Evolutionary conservation across 2,797 vertebrate species (phyloP).

Genomic region (Poeciliopsis paucimaculata): DNA sequence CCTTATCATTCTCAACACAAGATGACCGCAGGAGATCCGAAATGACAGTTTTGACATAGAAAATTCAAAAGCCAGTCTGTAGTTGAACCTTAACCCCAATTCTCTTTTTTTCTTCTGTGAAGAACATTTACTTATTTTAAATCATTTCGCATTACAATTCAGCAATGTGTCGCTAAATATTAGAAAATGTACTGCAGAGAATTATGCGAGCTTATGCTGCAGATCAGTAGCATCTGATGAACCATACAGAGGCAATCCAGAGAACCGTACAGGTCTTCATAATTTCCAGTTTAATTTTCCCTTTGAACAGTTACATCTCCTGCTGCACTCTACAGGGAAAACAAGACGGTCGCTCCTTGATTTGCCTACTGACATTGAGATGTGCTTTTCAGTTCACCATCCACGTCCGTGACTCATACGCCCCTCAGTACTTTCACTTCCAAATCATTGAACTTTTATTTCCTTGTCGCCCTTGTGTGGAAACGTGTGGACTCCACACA

Average conservation of each 20-base stretch:
- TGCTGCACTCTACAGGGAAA: slow-evolving; percentile 51
- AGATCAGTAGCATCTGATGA: slow-evolving; percentile 47
- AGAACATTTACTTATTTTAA: slow-evolving; percentile 2
- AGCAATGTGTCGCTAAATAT: slow-evolving; percentile 23
- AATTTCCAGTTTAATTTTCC: slow-evolving; percentile 73
- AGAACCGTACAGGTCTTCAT: slow-evolving; percentile 36
- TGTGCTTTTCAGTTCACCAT: slow-evolving; percentile 69
- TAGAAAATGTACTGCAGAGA: slow-evolving; percentile 12
- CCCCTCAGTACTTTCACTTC: slow-evolving; percentile 63
- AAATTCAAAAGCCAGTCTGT: slow-evolving; percentile 43
- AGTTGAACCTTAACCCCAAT: slow-evolving; percentile 15
- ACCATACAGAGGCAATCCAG: slow-evolving; percentile 15
- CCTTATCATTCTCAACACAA: slow-evolving; percentile 31
- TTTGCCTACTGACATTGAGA: slow-evolving; percentile 75
- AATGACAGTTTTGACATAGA: slow-evolving; percentile 33
- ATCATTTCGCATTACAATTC: slow-evolving; percentile 23
- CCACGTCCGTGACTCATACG: slow-evolving; percentile 58
- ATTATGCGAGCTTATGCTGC: slow-evolving; percentile 43
- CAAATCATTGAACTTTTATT: slow-evolving; percentile 72
- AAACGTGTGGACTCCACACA: slow-evolving; percentile 69
- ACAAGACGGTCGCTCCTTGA: slow-evolving; percentile 45
- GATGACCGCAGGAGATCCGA: slow-evolving; percentile 36
- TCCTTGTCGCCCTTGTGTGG: slow-evolving; percentile 74
- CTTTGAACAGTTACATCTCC: slow-evolving; percentile 65
- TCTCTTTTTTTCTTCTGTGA: neutral